Percentiles rank a stretch among this genome's conserved stretches.
Conservation (phyloP, 1,140 invertebrate species). For the Drosophila asahinai region DNA sequence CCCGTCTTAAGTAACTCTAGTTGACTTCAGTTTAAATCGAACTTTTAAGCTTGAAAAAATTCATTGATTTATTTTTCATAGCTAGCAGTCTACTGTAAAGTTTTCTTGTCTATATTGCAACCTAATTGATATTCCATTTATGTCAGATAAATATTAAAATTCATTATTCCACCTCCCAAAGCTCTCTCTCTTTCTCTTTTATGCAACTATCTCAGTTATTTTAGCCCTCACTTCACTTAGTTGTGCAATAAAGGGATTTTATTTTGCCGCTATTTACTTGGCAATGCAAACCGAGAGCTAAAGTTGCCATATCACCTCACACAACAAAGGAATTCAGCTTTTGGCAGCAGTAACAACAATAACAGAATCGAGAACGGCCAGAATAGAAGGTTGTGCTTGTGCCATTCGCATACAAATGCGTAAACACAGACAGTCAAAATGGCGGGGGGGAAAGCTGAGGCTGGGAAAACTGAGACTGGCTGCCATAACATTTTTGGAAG, state of each 20-base stretch:
- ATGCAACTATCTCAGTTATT: slow-evolving; percentile 1
- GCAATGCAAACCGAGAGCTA: slow-evolving; percentile 25
- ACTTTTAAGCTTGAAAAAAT: too few relatives aligned
- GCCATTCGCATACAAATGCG: slow-evolving; percentile 49
- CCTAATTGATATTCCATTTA: slow-evolving; percentile 3
- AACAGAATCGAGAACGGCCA: slow-evolving; percentile 27
- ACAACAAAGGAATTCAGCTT: slow-evolving; percentile 25
- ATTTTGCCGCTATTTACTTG: slow-evolving; percentile 26
- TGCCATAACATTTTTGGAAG: slow-evolving; percentile 69
- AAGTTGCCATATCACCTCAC: slow-evolving; percentile 31
- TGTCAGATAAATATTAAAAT: slow-evolving; percentile 17
- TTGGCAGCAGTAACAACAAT: slow-evolving; percentile 15
- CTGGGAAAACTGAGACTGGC: slow-evolving; percentile 23
- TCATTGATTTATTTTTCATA: background rate
- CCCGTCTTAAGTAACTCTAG: too few relatives aligned
- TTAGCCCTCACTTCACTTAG: slow-evolving; percentile 2
- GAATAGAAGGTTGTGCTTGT: slow-evolving; percentile 10
- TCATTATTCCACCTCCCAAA: background rate
- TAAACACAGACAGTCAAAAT: slow-evolving; percentile 35
- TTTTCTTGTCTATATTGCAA: background rate
- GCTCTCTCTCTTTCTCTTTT: background rate
- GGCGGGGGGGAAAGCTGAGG: background rate
- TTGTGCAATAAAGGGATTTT: slow-evolving; percentile 34
- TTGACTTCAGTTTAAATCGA: too few relatives aligned
- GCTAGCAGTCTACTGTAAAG: background rate